Conservation (phyloP, 2,113 vertebrate genomes). For the Parus major region DNA sequence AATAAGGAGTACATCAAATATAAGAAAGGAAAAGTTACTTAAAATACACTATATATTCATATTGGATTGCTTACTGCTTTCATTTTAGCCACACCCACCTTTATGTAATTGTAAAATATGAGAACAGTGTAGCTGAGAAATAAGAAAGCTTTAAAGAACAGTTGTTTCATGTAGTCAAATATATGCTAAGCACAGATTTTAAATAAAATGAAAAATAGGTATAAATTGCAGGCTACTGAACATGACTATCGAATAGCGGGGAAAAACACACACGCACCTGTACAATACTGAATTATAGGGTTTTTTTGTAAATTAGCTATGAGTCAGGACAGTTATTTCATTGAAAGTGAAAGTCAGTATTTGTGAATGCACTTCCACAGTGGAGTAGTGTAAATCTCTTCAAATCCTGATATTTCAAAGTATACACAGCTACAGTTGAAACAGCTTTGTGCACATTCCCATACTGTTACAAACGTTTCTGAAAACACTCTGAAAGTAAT, state of each 20-base stretch:
- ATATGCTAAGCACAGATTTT: neutral
- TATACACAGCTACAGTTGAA: neutral
- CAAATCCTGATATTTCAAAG: conserved; percentile 9
- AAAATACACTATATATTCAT: neutral
- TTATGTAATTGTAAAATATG: conserved; percentile 72
- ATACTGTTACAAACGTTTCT: conserved; percentile 1
- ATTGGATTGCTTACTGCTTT: conserved; percentile 42
- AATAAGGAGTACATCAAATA: neutral
- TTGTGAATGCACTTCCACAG: conserved; percentile 10
- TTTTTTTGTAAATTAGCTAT: neutral
- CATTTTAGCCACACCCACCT: conserved; percentile 69
- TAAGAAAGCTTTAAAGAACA: conserved; percentile 30
- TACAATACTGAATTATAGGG: conserved; percentile 14
- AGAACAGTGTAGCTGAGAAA: conserved; percentile 59
- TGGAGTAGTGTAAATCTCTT: conserved; percentile 43
- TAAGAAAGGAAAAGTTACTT: conserved; percentile 23
- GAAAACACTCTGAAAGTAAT: neutral
- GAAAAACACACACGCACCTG: conserved; percentile 58
- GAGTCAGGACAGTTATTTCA: conserved; percentile 49
- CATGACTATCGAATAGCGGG: neutral
- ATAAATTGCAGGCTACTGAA: neutral
- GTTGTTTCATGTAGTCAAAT: neutral
- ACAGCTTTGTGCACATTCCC: conserved; percentile 34
- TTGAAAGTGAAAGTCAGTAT: conserved; percentile 67
- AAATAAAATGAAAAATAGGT: neutral